Conservation (phyloP, 2,113 vertebrate species). For the Equus przewalskii region DNA sequence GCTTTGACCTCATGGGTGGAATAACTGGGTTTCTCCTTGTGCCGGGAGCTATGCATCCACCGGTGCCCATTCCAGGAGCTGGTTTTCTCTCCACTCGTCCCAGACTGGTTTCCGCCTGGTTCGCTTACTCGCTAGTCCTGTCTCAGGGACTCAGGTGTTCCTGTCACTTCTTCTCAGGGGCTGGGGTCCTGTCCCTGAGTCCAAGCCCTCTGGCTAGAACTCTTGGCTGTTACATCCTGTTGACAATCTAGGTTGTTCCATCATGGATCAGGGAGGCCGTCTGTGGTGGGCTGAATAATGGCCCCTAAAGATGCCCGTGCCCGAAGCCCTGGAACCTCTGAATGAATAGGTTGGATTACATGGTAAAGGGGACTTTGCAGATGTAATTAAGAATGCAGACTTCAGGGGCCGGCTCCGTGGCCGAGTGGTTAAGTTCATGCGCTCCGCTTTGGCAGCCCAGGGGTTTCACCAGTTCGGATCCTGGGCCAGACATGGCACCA, state of each 20-base stretch:
- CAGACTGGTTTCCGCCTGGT: background rate
- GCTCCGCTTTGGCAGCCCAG: too few species aligned
- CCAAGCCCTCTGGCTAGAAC: background rate
- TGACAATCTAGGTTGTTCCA: background rate
- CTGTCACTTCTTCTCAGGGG: background rate
- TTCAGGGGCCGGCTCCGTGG: too few species aligned
- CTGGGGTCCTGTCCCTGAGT: background rate
- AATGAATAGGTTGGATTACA: background rate
- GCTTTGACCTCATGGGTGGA: background rate
- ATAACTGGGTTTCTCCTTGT: background rate
- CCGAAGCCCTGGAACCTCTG: background rate
- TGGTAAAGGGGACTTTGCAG: background rate
- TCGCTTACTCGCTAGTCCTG: background rate
- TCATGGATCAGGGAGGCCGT: background rate
- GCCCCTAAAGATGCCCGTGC: background rate
- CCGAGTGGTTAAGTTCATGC: too few species aligned
- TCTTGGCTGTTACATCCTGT: background rate
- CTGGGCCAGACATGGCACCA: too few species aligned
- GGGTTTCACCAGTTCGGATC: too few species aligned
- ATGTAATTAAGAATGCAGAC: background rate
- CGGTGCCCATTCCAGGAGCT: background rate
- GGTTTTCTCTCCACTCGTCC: background rate
- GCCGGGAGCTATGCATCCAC: background rate
- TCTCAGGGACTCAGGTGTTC: background rate
- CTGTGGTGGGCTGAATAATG: background rate